phyloP scores from a whole-genome alignment of 2,797 vertebrate species.

The Lepus oiostolus region DNA sequence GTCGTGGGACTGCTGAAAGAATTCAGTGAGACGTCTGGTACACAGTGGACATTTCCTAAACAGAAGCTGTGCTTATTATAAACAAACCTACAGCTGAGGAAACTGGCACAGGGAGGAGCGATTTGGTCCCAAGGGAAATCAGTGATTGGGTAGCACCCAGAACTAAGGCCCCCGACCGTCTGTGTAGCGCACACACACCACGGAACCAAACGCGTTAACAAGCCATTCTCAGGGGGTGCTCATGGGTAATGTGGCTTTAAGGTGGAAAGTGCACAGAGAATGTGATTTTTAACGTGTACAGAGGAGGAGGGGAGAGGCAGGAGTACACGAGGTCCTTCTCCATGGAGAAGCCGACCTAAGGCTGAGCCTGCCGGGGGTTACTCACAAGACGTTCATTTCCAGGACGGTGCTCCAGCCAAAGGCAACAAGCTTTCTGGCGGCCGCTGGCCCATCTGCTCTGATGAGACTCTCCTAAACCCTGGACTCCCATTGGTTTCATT shows the following conservation, averaged over 20 bases:
- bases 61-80: neutral
- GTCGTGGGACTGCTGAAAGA: neutral
- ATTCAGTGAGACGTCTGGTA: neutral
- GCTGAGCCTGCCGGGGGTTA: slow-evolving; percentile 62
- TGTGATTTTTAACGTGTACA: neutral
- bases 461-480: slow-evolving; percentile 75
- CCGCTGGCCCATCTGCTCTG: slow-evolving; percentile 73
- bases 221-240: neutral
- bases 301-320: neutral
- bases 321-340: slow-evolving; percentile 13
- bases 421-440: slow-evolving; percentile 78
- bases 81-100: neutral
- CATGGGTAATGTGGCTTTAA: neutral
- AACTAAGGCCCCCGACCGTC: neutral
- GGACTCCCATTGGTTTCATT: slow-evolving; percentile 77
- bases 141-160: neutral
- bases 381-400: slow-evolving; percentile 51
- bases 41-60: neutral
- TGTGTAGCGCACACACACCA: rapidly evolving
- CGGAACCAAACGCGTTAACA: neutral
- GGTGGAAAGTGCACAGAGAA: neutral
- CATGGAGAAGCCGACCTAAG: neutral
- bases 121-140: neutral
- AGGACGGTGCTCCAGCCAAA: slow-evolving; percentile 73
- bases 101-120: neutral